Evolutionary conservation across 2,888 invertebrate species (phyloP).

Genomic region (Drosophila longiperda): DNA sequence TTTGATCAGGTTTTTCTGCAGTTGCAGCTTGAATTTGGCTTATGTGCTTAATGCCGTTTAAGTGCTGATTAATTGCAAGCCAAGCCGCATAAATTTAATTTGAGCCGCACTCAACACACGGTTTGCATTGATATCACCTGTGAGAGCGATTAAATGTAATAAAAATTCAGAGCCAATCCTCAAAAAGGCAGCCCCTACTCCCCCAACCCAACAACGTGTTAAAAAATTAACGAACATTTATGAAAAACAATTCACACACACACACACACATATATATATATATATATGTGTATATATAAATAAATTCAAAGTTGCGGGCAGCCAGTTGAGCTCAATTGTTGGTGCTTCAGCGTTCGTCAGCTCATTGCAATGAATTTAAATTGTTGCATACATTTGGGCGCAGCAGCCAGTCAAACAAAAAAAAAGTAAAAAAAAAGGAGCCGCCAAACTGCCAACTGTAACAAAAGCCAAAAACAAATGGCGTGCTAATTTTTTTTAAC

Average conservation of each 20-base stretch:
- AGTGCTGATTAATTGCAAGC: constrained; percentile 3
- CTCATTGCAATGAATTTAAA: constrained; percentile 79
- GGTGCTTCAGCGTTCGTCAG: constrained; percentile 54
- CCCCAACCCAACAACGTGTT: constrained; percentile 12
- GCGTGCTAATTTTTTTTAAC: constrained; percentile 70
- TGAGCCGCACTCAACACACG: constrained; percentile 26
- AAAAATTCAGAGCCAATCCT: constrained; percentile 20
- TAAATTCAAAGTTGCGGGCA: constrained; percentile 7
- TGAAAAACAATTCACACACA: constrained; percentile 34
- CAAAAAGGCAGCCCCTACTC: neutral
- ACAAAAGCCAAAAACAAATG: constrained; percentile 74
- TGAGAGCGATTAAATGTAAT: constrained; percentile 49
- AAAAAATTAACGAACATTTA: constrained; percentile 74
- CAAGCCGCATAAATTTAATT: constrained; percentile 33
- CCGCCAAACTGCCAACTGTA: constrained; percentile 40
- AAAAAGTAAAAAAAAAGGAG: constrained; percentile 1
- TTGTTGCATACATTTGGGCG: constrained; percentile 74
- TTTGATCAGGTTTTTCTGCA: neutral
- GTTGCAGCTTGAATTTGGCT: neutral
- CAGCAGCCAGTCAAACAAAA: constrained; percentile 34
- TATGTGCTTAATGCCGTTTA: constrained; percentile 5
- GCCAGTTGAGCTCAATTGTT: constrained; percentile 34
- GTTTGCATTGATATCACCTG: constrained; percentile 39
- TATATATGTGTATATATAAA: neutral
- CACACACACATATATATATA: neutral